Evolutionary conservation across 64 coral and sea anemone species (phyloP).

Genomic region (Acropora tenuis): DNA sequence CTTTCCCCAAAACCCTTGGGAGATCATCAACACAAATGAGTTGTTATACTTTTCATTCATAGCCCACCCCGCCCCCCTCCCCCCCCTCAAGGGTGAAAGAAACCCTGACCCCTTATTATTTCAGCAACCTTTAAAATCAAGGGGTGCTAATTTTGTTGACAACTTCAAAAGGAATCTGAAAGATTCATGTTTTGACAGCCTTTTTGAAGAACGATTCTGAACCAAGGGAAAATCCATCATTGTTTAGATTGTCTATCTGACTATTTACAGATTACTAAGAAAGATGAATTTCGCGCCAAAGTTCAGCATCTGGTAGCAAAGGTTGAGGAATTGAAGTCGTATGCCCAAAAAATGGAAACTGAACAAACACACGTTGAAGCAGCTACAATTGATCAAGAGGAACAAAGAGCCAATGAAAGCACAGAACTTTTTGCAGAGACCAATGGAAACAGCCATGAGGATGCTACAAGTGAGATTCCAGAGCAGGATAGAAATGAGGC

Average conservation of each 20-base stretch:
- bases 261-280: constrained; percentile 49
- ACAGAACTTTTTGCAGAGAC: not conserved
- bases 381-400: not conserved
- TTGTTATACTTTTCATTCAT: too few species aligned
- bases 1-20: too few species aligned
- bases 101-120: too few species aligned
- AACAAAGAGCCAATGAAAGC: not conserved
- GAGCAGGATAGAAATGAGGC: not conserved
- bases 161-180: too few species aligned
- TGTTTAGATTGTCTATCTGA: not conserved
- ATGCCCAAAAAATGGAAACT: constrained; percentile 62
- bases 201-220: too few species aligned
- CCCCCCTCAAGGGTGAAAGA: too few species aligned
- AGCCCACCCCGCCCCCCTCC: too few species aligned
- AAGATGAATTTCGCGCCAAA: constrained; percentile 58
- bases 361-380: constrained; percentile 5
- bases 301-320: constrained; percentile 69
- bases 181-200: too few species aligned
- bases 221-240: too few species aligned
- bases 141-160: too few species aligned
- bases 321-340: constrained; percentile 32
- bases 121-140: too few species aligned
- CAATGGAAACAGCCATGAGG: not conserved
- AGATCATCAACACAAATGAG: too few species aligned
- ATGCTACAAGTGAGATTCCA: not conserved